Percentiles rank a stretch among this genome's conserved stretches.
Evolutionary conservation across 2,113 vertebrate genomes (phyloP).

Genomic region (Silurus glanis): DNA sequence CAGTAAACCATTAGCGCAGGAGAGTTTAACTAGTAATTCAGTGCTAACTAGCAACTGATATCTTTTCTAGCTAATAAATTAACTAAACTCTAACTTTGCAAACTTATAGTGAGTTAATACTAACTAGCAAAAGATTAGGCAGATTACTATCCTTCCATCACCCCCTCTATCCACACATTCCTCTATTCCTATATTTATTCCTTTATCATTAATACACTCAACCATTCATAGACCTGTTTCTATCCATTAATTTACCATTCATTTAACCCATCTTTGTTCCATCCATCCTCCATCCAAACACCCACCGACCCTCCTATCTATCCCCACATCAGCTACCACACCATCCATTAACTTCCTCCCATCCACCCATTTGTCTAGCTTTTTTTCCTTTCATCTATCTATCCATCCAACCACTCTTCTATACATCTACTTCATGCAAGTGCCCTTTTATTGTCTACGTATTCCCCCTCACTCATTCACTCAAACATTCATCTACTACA

Average conservation of each 20-base stretch:
- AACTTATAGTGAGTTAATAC: background rate
- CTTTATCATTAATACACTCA: too few relatives aligned
- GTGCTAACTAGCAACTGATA: background rate
- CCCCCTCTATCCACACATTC: too few relatives aligned
- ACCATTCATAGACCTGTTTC: too few relatives aligned
- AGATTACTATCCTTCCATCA: background rate
- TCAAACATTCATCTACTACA: background rate
- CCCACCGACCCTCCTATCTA: too few relatives aligned
- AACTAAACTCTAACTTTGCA: background rate
- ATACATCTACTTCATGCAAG: background rate
- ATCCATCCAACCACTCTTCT: background rate
- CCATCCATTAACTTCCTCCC: background rate
- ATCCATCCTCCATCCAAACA: too few relatives aligned
- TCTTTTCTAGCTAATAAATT: background rate
- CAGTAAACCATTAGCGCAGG: background rate
- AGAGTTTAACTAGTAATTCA: background rate
- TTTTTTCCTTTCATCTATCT: background rate
- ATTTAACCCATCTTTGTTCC: background rate
- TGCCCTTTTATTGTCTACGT: too few relatives aligned
- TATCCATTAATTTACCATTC: background rate
- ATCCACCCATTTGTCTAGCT: background rate
- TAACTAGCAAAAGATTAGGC: background rate
- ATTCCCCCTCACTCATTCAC: background rate
- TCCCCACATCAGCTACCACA: too few relatives aligned
- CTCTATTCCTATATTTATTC: too few relatives aligned